These are phyloP conservation scores for Cettia cetti DNA, from an alignment of 2,113 vertebrate genomes.

Conservation along the genomic window DNA sequence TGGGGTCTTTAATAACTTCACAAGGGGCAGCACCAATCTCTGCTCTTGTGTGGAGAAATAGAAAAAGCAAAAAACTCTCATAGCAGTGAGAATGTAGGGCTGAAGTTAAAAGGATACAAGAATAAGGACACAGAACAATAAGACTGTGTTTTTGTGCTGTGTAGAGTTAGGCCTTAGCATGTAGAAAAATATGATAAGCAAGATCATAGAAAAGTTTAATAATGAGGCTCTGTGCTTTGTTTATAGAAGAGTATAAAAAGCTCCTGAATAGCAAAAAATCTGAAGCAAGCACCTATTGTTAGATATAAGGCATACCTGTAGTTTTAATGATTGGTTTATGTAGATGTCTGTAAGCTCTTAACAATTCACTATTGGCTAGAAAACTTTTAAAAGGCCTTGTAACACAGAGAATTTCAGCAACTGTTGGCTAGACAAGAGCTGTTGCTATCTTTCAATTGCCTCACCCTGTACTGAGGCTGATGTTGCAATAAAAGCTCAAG, in stretches of 20 bases:
- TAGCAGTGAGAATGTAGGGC: neutral
- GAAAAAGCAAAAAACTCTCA: neutral
- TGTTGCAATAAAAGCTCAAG: neutral
- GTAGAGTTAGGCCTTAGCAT: neutral
- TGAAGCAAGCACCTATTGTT: neutral
- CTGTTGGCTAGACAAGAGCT: neutral
- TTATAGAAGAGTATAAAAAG: neutral
- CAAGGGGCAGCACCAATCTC: fast-evolving
- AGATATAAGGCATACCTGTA: neutral
- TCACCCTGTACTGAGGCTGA: neutral
- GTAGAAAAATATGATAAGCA: neutral
- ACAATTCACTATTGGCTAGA: neutral
- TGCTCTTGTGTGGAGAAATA: neutral
- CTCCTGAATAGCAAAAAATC: neutral
- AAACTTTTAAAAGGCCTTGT: neutral
- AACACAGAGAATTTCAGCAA: neutral
- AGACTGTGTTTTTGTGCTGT: neutral
- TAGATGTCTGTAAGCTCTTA: neutral
- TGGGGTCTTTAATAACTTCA: neutral
- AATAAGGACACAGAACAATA: neutral
- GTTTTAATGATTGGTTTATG: neutral
- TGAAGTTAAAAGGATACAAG: neutral
- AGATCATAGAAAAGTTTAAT: neutral
- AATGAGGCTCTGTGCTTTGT: neutral
- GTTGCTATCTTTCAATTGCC: neutral